Evolutionary conservation across 2,113 vertebrate species (phyloP).

Genomic region (Tamias sibiricus): DNA sequence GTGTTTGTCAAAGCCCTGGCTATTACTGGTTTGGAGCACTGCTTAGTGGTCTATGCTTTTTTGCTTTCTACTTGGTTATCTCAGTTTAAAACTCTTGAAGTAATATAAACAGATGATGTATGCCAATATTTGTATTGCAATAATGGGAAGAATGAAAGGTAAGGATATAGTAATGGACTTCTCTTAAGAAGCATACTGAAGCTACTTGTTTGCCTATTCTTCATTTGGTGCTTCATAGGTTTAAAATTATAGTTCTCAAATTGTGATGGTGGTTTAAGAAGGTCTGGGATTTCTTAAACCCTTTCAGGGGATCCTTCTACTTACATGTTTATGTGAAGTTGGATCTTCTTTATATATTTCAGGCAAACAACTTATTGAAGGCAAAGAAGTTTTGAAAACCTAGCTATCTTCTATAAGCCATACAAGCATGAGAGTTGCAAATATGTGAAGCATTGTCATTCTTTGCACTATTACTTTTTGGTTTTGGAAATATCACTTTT

Average conservation of each 20-base stretch:
- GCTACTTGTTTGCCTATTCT: neutral
- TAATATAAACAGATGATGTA: neutral
- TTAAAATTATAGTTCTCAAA: neutral
- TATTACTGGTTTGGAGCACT: neutral
- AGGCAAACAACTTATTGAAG: conserved; percentile 3
- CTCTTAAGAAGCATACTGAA: neutral
- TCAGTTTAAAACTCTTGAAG: conserved; percentile 30
- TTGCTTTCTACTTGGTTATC: conserved; percentile 1
- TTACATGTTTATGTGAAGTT: neutral
- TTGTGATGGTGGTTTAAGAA: neutral
- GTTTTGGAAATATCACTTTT: neutral
- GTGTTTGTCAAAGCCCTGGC: neutral
- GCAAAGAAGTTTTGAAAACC: neutral
- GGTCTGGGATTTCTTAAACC: neutral
- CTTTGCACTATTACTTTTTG: neutral
- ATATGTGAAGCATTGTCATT: neutral
- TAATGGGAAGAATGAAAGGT: neutral
- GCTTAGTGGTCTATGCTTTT: neutral
- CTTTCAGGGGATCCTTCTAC: neutral
- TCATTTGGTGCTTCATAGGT: neutral
- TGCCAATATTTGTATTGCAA: neutral
- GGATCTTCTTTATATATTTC: conserved; percentile 17
- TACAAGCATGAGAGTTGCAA: neutral
- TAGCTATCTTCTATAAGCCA: neutral
- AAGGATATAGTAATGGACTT: neutral